Evolutionary conservation across 2,113 vertebrate species (phyloP), one percentile per base, ranked within the genome.

Genomic region (Catagonus wagneri): DNA sequence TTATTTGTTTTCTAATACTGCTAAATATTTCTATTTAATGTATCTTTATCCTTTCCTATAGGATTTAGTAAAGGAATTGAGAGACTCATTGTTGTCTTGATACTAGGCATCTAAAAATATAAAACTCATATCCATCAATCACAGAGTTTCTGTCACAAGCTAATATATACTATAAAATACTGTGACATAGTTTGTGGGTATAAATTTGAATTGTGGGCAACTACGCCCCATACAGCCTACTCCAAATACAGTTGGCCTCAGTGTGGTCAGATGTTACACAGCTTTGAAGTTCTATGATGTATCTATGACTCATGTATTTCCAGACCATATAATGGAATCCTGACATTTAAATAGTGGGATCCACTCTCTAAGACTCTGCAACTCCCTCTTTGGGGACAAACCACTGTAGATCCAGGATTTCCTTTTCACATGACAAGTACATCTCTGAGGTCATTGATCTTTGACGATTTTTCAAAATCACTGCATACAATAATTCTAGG

Each of bases 391-490:
- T 83, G 17, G 4, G 4, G 44, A 44, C 10, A 83, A 76, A 92
- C 52, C n/a, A 76, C 10, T 92, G 23, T 71, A 83, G 5, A 3
- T 83, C 16, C 54, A 71, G 6, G 29, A n/a, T 2, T 6, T 20
- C 25, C 16, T 92, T 87, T 29, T 68, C 50, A 63, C 16, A 71
- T 36, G 6, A 1, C 6, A 92, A 27, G 68, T 93, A 83, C 1
- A 71, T 3, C 2, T 36, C 23, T 4, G 1, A 27, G 16, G 6
- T 61, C 11, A 76, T 69, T 91, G 65, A 91, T 52, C 36, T 89
- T 23, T 95, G 74, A 36, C 76, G 16, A 16, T 58, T 88, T 91
- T 83, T 34, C 23, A 89, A 91, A 90, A 44, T 83, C 23, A 52
- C 12, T 65, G 11, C n/a, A 22, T 52, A n/a, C 13, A 75, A 83